Evolutionary conservation across 2,888 invertebrate species (phyloP), one percentile per base, ranked within the genome.

Genomic region (Torymus texanus): DNA sequence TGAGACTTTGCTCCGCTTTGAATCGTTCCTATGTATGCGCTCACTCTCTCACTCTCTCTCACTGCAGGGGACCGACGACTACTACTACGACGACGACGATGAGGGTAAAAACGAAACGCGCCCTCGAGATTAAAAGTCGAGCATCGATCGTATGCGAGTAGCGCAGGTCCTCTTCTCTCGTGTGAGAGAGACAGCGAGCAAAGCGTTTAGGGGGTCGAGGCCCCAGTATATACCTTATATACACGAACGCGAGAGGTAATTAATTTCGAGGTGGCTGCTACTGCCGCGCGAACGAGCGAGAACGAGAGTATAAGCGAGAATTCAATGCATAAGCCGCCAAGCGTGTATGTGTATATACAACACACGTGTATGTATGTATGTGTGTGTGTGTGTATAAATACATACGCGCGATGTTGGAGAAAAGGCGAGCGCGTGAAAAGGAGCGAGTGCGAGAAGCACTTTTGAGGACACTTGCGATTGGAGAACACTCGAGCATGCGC

Each of bases 101-200:
- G 41, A 41, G 41, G 41, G 13, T 29, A 58, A 13, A 58, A 10
- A 29, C 12, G 16, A 12, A n/a, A 5, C 18, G 11, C 3, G 61
- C 67, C 58, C 74, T 66, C 66, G 59, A 66, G 59, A 75, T 66
- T 75, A 66, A 75, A 67, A 75, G 75, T 67, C 61, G 67, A 75
- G 67, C 58, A 66, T 65, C 56, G 58, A 65, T 74, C 58, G 16
- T 8, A 21, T 21, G 21, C 13, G 2, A n/a, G n/a, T n/a, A n/a
- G n/a, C 10, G 24, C 29, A 41, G 29, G 41, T 41, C 41, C 41
- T 41, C 41, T 41, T 8, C 41, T 41, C 41, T 41, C 41, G 41
- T 41, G 8, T 41, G 41, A 41, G 29, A 5, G 8, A 8, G 41
- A 41, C 8, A 1, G 41, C 21, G 21, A 21, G 21, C 21, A 21